Base-by-base conservation (phyloP, 2,113 vertebrate species). In the Ictalurus punctatus region DNA sequence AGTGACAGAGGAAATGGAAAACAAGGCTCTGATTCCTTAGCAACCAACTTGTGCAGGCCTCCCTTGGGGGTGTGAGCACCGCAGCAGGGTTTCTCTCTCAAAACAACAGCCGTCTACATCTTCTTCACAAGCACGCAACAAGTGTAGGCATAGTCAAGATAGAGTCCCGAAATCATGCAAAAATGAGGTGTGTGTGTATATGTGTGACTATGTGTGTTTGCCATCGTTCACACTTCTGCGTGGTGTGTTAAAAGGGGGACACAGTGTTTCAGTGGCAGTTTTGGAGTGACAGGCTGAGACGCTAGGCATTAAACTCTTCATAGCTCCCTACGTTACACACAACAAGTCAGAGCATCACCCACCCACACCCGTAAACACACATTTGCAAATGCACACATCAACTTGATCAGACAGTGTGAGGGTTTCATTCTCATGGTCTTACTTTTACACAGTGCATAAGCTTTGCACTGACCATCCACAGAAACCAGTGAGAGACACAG, bases 1-100 rank as follows among this genome's bases (percentile, higher is more conserved):
- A 87, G 86, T 79, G 79, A 76, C 67, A 84, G 81, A 86, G 86
- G 89, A 89, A 89, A 86, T 63, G 74, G 87, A 74, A 87, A 88
- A 81, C 58, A 73, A 89, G 86, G 73, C 90, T 92, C 91, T 91
- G 92, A 93, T 92, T 91, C 91, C 40, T 90, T 93, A 92, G 94
- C 92, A 93, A 94, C 92, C 91, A 86, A 90, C 91, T 92, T 93
- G 90, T 92, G 91, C 93, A 91, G 91, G 88, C 91, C 90, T 89
- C 93, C 89, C 92, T 84, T 54, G 89, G 92, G 93, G 94, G 91
- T 88, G 86, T 90, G 90, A 93, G 80, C 90, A 89, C 89, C 94
- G 90, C 92, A 92, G 93, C 79, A 17, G 90, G 91, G 71, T 27
- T 79, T 92, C 91, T 92, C 95, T 90, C 95, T 85, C 88, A 90